Evolutionary conservation across 1,140 invertebrate genomes (phyloP).

Genomic region (Camponotus vicinus): DNA sequence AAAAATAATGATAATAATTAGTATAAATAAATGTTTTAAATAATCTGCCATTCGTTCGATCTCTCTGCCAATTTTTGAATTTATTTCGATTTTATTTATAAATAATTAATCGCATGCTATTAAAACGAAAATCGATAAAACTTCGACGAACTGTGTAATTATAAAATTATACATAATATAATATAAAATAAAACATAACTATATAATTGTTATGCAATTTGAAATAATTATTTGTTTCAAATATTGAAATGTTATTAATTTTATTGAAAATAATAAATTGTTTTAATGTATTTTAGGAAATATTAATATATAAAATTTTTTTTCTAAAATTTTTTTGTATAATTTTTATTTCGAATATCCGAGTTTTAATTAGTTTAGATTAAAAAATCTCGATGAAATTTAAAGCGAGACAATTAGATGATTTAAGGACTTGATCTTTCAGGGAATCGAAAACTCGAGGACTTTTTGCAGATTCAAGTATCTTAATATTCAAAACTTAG

Average conservation of each 20-base stretch:
- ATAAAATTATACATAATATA: not conserved
- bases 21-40: not conserved
- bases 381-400: not conserved
- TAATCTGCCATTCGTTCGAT: not conserved
- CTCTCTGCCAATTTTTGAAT: not conserved
- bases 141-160: not conserved
- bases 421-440: not conserved
- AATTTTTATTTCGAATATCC: not conserved
- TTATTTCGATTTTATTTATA: not conserved
- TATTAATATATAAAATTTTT: not conserved
- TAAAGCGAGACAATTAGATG: not conserved
- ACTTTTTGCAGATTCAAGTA: not conserved
- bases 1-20: not conserved
- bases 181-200: not conserved
- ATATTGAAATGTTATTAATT: not conserved
- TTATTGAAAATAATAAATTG: not conserved
- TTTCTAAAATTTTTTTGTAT: not conserved
- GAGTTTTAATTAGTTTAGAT: not conserved
- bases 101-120: not conserved
- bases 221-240: not conserved
- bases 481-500: too few species aligned
- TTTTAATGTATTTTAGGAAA: not conserved
- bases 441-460: not conserved
- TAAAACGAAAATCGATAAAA: not conserved
- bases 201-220: not conserved